Base-by-base conservation (phyloP, 2,888 invertebrate genomes). In the Tribolium freemani region DNA sequence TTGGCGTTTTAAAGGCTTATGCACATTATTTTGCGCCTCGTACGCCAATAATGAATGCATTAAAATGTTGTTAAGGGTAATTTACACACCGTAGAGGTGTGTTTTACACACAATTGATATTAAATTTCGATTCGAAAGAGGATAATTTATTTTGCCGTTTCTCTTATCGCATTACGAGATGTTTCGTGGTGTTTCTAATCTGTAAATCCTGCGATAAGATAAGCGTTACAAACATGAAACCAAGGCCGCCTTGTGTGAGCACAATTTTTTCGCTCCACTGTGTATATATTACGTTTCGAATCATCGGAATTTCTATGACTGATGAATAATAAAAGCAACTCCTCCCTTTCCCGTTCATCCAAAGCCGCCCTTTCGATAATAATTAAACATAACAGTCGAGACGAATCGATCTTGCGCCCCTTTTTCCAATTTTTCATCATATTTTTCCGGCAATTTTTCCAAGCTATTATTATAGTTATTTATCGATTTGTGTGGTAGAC, bases 351-450 rank as follows among this genome's bases (percentile, higher is more conserved):
- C 26, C 51, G 50, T 61, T 60, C 26, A 63, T 50, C 9, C 60
- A 63, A 63, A 26, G 5, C 63, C 63, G 30, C 63, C 63, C 63
- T 63, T 63, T 50, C 50, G 51, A 63, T 63, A 63, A 50, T 50
- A 63, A 63, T 63, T 63, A 63, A 63, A 63, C 50, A 26, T 30
- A 48, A 48, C 26, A 48, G 10, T 30, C 46, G 26, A 46, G 60
- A 26, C 60, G 30, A 51, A 63, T 63, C 63, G 51, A 63, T 63
- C 5, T 48, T 31, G 48, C 60, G 46, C 51, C 60, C 63, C 63
- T 63, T 63, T 63, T 63, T 63, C 63, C 31, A 50, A 58, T 58
- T 63, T 63, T 63, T 63, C 13, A n/a, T 38, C 9, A 31, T 38
- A 44, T 31, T 30, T 45, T 30, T 13, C 63, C 48, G 63, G 13